Base-by-base conservation (phyloP, 23 tunicate species). In the Ascidia mentula region DNA sequence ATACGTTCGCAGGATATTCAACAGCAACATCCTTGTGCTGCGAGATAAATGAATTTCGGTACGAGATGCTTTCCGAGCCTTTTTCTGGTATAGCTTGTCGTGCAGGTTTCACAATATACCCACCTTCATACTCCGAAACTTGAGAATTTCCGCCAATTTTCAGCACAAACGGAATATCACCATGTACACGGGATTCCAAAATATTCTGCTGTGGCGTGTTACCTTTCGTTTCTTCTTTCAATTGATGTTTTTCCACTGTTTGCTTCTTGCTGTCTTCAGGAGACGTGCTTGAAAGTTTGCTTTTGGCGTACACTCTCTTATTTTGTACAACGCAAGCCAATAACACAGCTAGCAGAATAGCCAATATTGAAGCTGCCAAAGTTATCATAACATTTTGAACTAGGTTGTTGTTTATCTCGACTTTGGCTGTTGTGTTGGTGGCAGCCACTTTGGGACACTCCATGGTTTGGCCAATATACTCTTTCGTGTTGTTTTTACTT, bases 11-110 rank as follows among this genome's bases (percentile, higher is more conserved):
- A 28, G 22, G 2, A 20, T 3, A 28, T 1, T 53, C 65, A 53
- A 5, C 24, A 9, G 2, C 65, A 28, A 28, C 24, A 20, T 26
- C 13, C 24, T 53, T 9, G 65, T 53, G 65, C 13, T 53, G 65
- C 24, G 65, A 5, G 22, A 53, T 3, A 53, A 53, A 53, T 28
- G 65, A 53, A 53, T 9, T 53, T 53, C 65, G 22, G 65, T 26
- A 6, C 24, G 24, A 20, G 28, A 28, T 26, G 22, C 28, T 9
- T 9, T 20, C 4, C 28, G 22, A 53, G 24, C 13, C 24, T 53
- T 26, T 34, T 71, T 71, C 38, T 17, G 75, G 75, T 3, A 71
- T 71, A 17, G 33, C 75, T 35, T 71, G 75, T 20, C 75, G 36
- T 17, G 38, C 34, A 3, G 75, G 75, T 4, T 34, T 34, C 18